Evolutionary conservation across 2,888 invertebrate genomes (phyloP).

Genomic region (Glaucopsyche alexis): DNA sequence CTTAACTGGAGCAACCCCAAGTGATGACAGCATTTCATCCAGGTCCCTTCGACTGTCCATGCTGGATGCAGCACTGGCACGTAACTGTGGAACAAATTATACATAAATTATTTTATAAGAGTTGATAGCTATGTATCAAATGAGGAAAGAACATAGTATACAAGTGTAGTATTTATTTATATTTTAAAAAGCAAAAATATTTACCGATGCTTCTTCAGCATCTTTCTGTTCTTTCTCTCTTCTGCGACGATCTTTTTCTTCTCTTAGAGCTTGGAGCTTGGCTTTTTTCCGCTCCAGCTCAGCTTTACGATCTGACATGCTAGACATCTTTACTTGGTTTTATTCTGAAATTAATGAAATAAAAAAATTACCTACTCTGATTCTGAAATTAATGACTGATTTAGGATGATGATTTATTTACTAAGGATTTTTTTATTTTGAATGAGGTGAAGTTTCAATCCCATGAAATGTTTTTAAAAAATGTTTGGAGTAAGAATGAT

Average conservation of each 20-base stretch:
- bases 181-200: conserved; percentile 1
- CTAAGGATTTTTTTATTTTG: too few relatives aligned
- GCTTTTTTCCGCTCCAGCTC: conserved; percentile 95
- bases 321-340: conserved; percentile 54
- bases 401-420: too few relatives aligned
- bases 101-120: neutral
- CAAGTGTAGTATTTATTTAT: too few relatives aligned
- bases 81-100: conserved; percentile 52
- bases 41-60: conserved; percentile 82
- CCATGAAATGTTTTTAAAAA: too few relatives aligned
- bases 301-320: conserved; percentile 94
- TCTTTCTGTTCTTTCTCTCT: conserved; percentile 93
- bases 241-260: conserved; percentile 92
- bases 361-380: conserved; percentile 9
- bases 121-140: too few relatives aligned
- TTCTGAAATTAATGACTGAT: conserved; percentile 38
- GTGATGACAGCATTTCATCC: conserved; percentile 91
- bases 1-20: conserved; percentile 93
- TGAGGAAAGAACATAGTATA: too few relatives aligned
- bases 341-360: conserved; percentile 25
- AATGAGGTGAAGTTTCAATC: too few relatives aligned
- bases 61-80: conserved; percentile 75
- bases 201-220: conserved; percentile 85
- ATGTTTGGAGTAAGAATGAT: too few relatives aligned
- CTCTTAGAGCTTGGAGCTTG: conserved; percentile 92